Evolutionary conservation across 1,140 invertebrate genomes (phyloP), one percentile per base, ranked within the genome.

Genomic region (Bursaphelenchus mucronatus): DNA sequence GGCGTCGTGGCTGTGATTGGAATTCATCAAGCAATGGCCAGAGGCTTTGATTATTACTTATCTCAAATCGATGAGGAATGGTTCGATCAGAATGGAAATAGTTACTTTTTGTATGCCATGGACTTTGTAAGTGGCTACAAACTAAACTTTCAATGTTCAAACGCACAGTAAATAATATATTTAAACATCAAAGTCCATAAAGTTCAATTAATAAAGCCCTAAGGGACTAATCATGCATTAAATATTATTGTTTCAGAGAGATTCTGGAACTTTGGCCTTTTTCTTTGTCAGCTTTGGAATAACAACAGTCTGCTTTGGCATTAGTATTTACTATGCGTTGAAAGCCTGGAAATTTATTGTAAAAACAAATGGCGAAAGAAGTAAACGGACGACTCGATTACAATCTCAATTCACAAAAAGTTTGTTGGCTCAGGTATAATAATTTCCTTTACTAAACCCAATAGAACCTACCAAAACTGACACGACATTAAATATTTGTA

Each of bases 111-210:
- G 4, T 55, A 55, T 6, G 54, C 54, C 15, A 55, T 55, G 54
- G 54, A 55, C 19, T 55, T 30, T 39, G 54, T 55, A 44, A n/a
- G 54, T 55, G n/a, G 13, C n/a, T n/a, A n/a, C n/a, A n/a, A n/a
- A n/a, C n/a, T n/a, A n/a, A 30, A 39, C 13, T 55, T 55, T 44
- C 2, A 30, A 30, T 5, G 30, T 30, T 30, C 30, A 30, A 30
- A 30, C 30, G n/a, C n/a, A 30, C 30, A 30, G 5, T 30, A 5
- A 3, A 30, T 30, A 30, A 30, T 5, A n/a, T 30, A 30, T 3
- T 30, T 1, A 1, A 30, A 30, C 30, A 30, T 30, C 30, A 30
- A 5, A 30, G 30, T 30, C 30, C 30, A 30, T 5, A 30, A 30
- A 30, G 30, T 30, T 30, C 30, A 30, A 30, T 30, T 30, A 30